Conservation (phyloP, 2,888 invertebrate genomes). For the Dryadula phaetusa region DNA sequence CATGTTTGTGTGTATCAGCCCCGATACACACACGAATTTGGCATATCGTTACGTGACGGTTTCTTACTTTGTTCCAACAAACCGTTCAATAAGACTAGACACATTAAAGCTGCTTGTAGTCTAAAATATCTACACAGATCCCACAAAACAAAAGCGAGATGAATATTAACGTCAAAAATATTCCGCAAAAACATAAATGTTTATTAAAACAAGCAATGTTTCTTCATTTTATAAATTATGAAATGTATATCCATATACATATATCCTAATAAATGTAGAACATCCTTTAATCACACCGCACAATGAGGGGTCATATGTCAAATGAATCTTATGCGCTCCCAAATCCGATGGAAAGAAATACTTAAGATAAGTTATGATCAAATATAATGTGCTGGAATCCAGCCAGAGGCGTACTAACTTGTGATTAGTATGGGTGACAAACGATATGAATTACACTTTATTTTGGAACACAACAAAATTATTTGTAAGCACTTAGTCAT, state of each 20-base stretch:
- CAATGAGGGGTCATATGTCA: constrained; percentile 30
- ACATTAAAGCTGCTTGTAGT: neutral
- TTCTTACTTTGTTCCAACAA: too few species aligned
- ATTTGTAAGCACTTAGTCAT: constrained; percentile 4
- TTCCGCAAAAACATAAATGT: neutral
- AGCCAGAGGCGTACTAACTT: constrained; percentile 28
- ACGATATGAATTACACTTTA: constrained; percentile 4
- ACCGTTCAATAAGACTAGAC: too few species aligned
- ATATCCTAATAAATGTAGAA: constrained; percentile 16
- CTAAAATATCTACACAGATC: neutral
- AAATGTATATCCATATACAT: too few species aligned
- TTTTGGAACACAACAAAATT: constrained; percentile 10
- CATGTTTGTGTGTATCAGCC: too few species aligned
- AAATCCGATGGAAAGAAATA: constrained; percentile 18
- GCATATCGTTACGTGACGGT: too few species aligned
- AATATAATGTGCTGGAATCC: constrained; percentile 39
- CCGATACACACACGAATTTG: too few species aligned
- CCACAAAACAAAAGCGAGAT: neutral
- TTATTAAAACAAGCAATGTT: constrained; percentile 7
- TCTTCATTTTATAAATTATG: neutral
- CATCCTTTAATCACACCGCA: constrained; percentile 13
- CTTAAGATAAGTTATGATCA: constrained; percentile 29
- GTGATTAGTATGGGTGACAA: constrained; percentile 17
- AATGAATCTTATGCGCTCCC: constrained; percentile 32
- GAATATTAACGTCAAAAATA: neutral